phyloP scores from a whole-genome alignment of 2,888 invertebrate species.

The Oscheius sp. region DNA sequence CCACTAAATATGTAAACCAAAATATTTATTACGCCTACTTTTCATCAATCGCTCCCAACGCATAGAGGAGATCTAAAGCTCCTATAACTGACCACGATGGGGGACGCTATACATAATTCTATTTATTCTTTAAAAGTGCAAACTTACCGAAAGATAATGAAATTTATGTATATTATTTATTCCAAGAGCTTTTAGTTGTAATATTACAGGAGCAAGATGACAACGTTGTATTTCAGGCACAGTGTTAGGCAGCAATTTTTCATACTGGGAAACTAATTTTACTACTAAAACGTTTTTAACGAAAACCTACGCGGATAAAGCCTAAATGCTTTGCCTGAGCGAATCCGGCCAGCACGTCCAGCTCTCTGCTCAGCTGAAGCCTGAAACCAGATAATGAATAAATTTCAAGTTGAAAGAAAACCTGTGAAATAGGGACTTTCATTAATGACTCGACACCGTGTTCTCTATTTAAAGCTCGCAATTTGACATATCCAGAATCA shows the following conservation, averaged over 20 bases:
- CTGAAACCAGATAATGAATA: conserved; percentile 73
- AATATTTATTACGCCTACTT: conserved; percentile 60
- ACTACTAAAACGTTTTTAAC: background rate
- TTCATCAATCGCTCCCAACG: conserved; percentile 84
- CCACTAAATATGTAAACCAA: conserved; percentile 75
- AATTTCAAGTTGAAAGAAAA: background rate
- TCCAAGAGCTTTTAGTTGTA: conserved; percentile 92
- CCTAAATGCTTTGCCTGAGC: conserved; percentile 85
- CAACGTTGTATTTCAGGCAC: conserved; percentile 93
- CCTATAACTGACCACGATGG: conserved; percentile 87
- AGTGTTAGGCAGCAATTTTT: conserved; percentile 81
- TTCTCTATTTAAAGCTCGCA: conserved; percentile 87
- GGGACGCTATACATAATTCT: conserved; percentile 79
- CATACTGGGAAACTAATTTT: conserved; percentile 80
- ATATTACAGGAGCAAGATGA: conserved; percentile 85
- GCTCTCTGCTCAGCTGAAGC: conserved; percentile 91
- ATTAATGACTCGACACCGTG: conserved; percentile 79
- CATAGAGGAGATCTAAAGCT: conserved; percentile 88
- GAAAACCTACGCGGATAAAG: conserved; percentile 71
- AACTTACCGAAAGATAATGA: conserved; percentile 81
- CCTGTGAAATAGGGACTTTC: conserved; percentile 73
- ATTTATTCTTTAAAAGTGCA: background rate
- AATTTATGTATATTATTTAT: conserved; percentile 91
- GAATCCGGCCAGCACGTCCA: conserved; percentile 88
- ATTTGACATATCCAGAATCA: conserved; percentile 94